These are phyloP conservation scores for Peromyscus aztecus DNA, from an alignment of 2,797 vertebrate genomes.

Conservation along the genomic window DNA sequence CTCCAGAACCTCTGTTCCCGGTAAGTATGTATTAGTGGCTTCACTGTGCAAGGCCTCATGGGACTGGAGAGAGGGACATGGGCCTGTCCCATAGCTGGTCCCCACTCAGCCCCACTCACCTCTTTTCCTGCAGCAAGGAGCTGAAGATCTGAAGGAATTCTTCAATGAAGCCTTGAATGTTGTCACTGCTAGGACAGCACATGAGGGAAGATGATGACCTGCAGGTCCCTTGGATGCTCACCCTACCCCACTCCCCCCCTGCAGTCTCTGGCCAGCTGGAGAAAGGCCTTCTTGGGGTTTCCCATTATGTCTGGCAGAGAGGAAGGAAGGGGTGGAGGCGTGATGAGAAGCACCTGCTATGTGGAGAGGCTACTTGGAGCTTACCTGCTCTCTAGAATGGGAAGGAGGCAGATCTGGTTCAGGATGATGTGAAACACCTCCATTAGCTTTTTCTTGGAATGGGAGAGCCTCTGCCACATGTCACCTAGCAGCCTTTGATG, in stretches of 20 bases:
- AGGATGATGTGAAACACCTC: constrained; percentile 94
- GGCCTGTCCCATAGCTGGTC: neutral
- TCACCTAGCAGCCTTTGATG: constrained; percentile 90
- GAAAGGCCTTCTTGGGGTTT: neutral
- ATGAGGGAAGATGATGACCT: neutral
- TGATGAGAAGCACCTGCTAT: too few relatives aligned
- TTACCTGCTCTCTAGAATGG: constrained; percentile 94
- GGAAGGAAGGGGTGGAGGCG: neutral
- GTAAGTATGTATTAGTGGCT: neutral
- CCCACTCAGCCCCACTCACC: constrained; percentile 87
- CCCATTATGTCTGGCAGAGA: neutral
- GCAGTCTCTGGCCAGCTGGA: neutral
- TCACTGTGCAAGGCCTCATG: neutral
- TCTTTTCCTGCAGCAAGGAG: constrained; percentile 94
- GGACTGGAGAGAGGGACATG: neutral
- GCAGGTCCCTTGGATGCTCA: neutral
- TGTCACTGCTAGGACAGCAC: constrained; percentile 91
- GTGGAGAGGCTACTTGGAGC: neutral
- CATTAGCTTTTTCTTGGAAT: constrained; percentile 94
- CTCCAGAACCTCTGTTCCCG: neutral
- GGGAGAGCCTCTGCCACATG: constrained; percentile 94
- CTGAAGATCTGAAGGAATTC: constrained; percentile 96
- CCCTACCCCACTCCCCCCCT: neutral
- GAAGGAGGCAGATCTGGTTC: constrained; percentile 95
- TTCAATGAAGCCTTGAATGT: constrained; percentile 92